Conservation (phyloP, 2,797 vertebrate genomes). For the Gymnodraco acuticeps region DNA sequence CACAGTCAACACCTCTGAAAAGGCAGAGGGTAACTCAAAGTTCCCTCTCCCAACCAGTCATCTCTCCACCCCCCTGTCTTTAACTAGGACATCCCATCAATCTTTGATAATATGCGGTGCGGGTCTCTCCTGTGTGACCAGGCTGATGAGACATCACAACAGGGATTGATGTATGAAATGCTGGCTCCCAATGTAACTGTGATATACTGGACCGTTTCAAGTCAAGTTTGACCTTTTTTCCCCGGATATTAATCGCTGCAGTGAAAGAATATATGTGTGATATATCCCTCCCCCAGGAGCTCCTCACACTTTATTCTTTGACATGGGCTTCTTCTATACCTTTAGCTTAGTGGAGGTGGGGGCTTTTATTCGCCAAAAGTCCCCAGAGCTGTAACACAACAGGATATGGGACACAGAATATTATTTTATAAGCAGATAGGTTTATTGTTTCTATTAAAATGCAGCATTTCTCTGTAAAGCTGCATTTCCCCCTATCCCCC, state of each 20-base stretch:
- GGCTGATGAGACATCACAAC: constrained; percentile 81
- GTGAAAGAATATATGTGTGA: constrained; percentile 82
- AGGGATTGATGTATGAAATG: constrained; percentile 83
- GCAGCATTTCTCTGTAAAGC: constrained; percentile 74
- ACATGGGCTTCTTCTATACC: constrained; percentile 66
- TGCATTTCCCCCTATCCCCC: constrained; percentile 34
- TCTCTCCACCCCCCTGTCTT: constrained; percentile 53
- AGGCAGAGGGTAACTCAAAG: constrained; percentile 48
- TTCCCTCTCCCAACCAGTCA: constrained; percentile 41
- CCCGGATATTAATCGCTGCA: constrained; percentile 83
- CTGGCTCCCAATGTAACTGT: constrained; percentile 79
- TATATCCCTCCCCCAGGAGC: constrained; percentile 78
- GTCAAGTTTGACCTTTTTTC: constrained; percentile 86
- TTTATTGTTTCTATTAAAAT: constrained; percentile 85
- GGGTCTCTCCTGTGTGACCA: constrained; percentile 78
- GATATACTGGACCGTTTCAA: constrained; percentile 84
- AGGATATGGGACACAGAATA: constrained; percentile 77
- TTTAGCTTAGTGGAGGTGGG: constrained; percentile 58
- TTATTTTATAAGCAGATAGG: constrained; percentile 78
- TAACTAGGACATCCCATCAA: constrained; percentile 85
- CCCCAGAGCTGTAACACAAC: constrained; percentile 69
- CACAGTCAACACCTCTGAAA: constrained; percentile 36
- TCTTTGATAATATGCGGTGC: constrained; percentile 81
- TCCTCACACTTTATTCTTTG: constrained; percentile 71
- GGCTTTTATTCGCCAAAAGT: constrained; percentile 53